phyloP scores from a whole-genome alignment of 2,888 invertebrate genomes.

The Ommatoiulus sabulosus region DNA sequence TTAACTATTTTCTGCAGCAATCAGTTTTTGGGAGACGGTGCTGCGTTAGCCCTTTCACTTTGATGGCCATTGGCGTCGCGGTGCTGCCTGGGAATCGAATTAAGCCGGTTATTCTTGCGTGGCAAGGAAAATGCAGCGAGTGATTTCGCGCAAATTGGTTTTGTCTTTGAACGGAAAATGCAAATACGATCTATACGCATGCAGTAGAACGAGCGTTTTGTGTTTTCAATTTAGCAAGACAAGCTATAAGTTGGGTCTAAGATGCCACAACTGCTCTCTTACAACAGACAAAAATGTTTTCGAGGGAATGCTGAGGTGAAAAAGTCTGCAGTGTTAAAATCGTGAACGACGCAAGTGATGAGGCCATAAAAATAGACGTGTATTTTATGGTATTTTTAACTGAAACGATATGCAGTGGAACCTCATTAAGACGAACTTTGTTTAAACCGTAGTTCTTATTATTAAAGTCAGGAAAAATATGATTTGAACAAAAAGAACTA shows the following conservation, averaged over 20 bases:
- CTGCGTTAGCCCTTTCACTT: neutral
- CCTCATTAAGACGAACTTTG: no score
- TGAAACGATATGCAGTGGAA: no score
- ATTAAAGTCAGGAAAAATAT: no score
- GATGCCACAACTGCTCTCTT: neutral
- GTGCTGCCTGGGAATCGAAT: neutral
- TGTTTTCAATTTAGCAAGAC: neutral
- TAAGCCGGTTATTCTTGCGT: neutral
- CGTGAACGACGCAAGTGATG: neutral
- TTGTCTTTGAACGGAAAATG: neutral
- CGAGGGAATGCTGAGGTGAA: neutral
- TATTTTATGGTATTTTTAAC: no score
- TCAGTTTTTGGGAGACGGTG: no score
- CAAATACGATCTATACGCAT: constrained; percentile 4
- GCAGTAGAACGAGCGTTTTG: neutral
- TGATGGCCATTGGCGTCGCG: constrained; percentile 14
- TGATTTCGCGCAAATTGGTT: constrained; percentile 2
- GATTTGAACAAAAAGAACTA: no score
- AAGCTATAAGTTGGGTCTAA: neutral
- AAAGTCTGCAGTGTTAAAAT: neutral
- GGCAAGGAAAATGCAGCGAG: neutral
- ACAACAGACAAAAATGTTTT: neutral
- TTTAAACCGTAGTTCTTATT: no score
- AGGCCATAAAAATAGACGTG: no score
- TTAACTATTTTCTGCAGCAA: no score